These are phyloP conservation scores for Pardosa pseudoannulata DNA, from an alignment of 2,888 invertebrate species.

Conservation along the genomic window DNA sequence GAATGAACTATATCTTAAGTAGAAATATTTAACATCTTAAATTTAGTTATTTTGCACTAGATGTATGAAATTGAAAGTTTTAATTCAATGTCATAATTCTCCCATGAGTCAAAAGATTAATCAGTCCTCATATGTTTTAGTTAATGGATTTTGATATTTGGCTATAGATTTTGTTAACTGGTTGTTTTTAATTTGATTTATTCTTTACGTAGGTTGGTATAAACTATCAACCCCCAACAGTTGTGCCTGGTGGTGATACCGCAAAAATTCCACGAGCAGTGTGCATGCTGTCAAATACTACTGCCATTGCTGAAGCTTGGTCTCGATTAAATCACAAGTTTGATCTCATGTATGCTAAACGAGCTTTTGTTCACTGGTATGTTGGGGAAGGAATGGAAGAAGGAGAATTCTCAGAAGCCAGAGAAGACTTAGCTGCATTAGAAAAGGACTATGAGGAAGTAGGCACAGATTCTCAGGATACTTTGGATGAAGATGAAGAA, in stretches of 20 bases:
- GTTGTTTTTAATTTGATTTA: no score
- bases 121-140: no score
- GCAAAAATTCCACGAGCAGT: constrained; percentile 87
- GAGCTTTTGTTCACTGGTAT: constrained; percentile 96
- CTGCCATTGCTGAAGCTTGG: constrained; percentile 98
- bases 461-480: constrained; percentile 74
- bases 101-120: no score
- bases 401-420: constrained; percentile 79
- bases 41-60: no score
- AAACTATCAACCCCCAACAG: constrained; percentile 83
- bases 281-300: constrained; percentile 92
- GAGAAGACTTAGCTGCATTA: constrained; percentile 78
- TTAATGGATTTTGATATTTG: no score
- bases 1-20: no score
- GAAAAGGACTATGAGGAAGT: constrained; percentile 79
- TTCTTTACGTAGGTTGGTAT: constrained; percentile 74
- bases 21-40: no score
- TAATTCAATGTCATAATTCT: no score
- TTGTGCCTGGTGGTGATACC: constrained; percentile 84
- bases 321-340: constrained; percentile 96
- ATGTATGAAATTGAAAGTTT: no score
- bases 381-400: constrained; percentile 80
- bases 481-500: constrained; percentile 74
- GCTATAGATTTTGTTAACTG: no score
- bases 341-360: constrained; percentile 97